Base-by-base conservation (phyloP, 2,797 vertebrate genomes). In the Melanotaenia boesemani region DNA sequence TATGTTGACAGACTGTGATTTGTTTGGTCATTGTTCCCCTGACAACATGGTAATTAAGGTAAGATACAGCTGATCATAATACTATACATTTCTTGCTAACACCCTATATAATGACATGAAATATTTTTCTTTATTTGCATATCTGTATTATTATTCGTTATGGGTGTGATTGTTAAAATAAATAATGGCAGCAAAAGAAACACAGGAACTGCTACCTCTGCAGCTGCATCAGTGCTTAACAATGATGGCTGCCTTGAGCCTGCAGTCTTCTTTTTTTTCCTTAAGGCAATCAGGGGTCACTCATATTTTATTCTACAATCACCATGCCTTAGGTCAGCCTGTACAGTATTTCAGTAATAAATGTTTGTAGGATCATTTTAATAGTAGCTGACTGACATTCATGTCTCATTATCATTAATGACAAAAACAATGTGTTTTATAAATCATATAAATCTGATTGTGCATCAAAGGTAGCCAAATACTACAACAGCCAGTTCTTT, bases 31-130 rank as follows among this genome's bases (percentile, higher is more conserved):
- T 62, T 81, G 84, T 88, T 88, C 77, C 84, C 78, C 81, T 88
- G 88, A 83, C 86, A 86, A 83, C 77, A 70, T 66, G 66, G 34
- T 86, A 83, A 89, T 87, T 73, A 79, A 56, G 26, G 30, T 0
- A 2, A 60, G 61, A 82, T 81, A 59, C 22, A 50, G 59, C 26
- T 62, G 18, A 77, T 54, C 58, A 70, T 79, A 20, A 32, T 72
- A 60, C 34, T 74, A 56, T 70, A 28, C 59, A 73, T 67, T 69
- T 81, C 62, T 62, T 62, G 18, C n/a, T 52, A 52, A 4, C 50
- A 12, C 22, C 13, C 12, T 52, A 63, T 61, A 70, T 16, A 6
- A 28, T 58, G 69, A 55, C 62, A 55, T 73, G 54, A 44, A 16
- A 24, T 79, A 60, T 34, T 81, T 69, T 52, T 76, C 63, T 59